These are phyloP conservation scores for Macrotus californicus DNA, from an alignment of 2,113 vertebrate genomes.

Conservation along the genomic window DNA sequence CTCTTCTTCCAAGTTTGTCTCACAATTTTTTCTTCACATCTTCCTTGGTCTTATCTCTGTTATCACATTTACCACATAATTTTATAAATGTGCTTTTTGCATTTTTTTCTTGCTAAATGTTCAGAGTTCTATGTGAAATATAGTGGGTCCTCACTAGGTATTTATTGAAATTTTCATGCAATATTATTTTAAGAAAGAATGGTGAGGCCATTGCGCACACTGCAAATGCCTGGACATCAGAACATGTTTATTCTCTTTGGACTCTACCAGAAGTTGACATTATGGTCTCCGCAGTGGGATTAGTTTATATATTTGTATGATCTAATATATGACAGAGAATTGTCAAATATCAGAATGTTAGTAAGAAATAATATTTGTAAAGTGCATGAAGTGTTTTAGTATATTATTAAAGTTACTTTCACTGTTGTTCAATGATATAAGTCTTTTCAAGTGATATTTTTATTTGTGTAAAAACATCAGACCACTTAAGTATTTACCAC, in stretches of 20 bases:
- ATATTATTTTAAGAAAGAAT: not conserved
- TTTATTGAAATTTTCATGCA: slow-evolving; percentile 6
- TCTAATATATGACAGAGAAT: not conserved
- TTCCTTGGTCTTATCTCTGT: not conserved
- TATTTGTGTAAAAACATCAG: not conserved
- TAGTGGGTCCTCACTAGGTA: not conserved
- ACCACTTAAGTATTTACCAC: not conserved
- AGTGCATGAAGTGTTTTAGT: not conserved
- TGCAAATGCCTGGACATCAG: not conserved
- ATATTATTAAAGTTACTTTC: not conserved
- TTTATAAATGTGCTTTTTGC: not conserved
- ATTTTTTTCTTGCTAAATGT: not conserved
- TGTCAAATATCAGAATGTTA: not conserved
- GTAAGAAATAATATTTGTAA: not conserved
- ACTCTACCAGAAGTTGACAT: not conserved
- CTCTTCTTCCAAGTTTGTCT: not conserved
- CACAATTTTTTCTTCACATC: not conserved
- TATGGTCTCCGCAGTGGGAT: not conserved
- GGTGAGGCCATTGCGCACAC: not conserved
- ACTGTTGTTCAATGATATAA: not conserved
- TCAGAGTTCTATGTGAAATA: not conserved
- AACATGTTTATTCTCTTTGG: not conserved
- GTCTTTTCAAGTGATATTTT: not conserved
- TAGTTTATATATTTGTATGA: not conserved
- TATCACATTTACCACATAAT: not conserved